Evolutionary conservation across 2,797 vertebrate species (phyloP).

Genomic region (Epinephelus malabaricus): DNA sequence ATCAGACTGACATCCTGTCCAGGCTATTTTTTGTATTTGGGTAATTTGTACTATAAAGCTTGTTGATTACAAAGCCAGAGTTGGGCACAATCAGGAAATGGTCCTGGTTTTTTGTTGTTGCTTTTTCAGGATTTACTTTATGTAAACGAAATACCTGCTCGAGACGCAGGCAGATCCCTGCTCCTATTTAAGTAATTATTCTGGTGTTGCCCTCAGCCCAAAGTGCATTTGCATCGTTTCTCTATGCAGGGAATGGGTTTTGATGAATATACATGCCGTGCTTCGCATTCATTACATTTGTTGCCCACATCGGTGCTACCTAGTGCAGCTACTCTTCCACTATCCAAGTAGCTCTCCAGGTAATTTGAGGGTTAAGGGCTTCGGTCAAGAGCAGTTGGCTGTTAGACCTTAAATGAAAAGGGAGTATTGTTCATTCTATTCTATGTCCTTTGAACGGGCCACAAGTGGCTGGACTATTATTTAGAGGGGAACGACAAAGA

Average conservation of each 20-base stretch:
- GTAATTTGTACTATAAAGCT: neutral
- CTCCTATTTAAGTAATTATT: slow-evolving; percentile 61
- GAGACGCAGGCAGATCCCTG: slow-evolving; percentile 46
- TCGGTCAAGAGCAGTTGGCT: slow-evolving; percentile 47
- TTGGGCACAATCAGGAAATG: neutral
- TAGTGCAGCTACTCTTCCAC: slow-evolving; percentile 24
- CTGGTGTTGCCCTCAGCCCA: slow-evolving; percentile 54
- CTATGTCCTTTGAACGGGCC: slow-evolving; percentile 32
- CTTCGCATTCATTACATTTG: slow-evolving; percentile 63
- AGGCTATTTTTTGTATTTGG: neutral
- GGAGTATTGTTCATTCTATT: slow-evolving; percentile 33
- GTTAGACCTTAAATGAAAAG: slow-evolving; percentile 38
- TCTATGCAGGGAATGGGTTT: slow-evolving; percentile 52
- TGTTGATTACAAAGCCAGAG: neutral
- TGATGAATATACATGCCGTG: slow-evolving; percentile 72
- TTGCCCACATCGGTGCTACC: slow-evolving; percentile 34
- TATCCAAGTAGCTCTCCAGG: slow-evolving; percentile 48
- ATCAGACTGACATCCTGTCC: slow-evolving; percentile 5
- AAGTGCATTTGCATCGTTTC: slow-evolving; percentile 53
- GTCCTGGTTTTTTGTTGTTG: neutral
- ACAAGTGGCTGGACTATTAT: slow-evolving; percentile 12
- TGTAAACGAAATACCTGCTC: slow-evolving; percentile 33
- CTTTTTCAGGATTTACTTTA: slow-evolving; percentile 12
- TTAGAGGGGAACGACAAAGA: slow-evolving; percentile 27
- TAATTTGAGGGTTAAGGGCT: slow-evolving; percentile 57